Base-by-base conservation (phyloP, 2,113 vertebrate species). In the Steatornis caripensis region DNA sequence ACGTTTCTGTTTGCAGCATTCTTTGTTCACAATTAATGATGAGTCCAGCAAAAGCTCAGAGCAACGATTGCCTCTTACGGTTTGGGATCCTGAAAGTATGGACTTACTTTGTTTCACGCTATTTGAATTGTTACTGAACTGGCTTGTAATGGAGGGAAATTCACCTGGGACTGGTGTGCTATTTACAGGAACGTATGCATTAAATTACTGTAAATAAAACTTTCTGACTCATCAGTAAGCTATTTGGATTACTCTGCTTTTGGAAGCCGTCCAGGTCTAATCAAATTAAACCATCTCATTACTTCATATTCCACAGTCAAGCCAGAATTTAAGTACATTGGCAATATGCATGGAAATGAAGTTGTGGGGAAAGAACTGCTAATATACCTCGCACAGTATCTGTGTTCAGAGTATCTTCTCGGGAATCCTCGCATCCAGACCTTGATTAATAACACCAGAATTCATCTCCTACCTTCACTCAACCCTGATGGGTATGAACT, bases 311-410 rank as follows among this genome's bases (percentile, higher is more conserved):
- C 60, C 74, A n/a, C 96, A 99, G 99, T 99, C 97, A 98, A 99
- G 97, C 99, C 99, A 15, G 99, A 99, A 97, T 98, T 99, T 92
- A 99, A 99, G 95, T 97, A 99, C 51, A 96, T 99, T 30, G 99
- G 98, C 51, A 99, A 99, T 97, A 99, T 99, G 98, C 99, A 99
- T 0, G 99, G 99, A 66, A 99, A 99, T 24, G 99, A 99, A 97
- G 99, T 99, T 39, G 97, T 99, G 34, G 99, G 99, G 24, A 98
- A 99, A 51, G 99, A 99, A 87, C 94, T 99, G 83, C 98, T 99
- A 74, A 97, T 99, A 86, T 99, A 99, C 93, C 97, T 99, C 23
- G 97, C 98, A 22, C 99, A 99, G 97, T 99, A 99, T 94, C 96
- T 99, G 97, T 99, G 99, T 66, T 99, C 99, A 0, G 99, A 99